Evolutionary conservation across 2,888 invertebrate species (phyloP), one percentile per base, ranked within the genome.

Genomic region (Dryococelus australis): DNA sequence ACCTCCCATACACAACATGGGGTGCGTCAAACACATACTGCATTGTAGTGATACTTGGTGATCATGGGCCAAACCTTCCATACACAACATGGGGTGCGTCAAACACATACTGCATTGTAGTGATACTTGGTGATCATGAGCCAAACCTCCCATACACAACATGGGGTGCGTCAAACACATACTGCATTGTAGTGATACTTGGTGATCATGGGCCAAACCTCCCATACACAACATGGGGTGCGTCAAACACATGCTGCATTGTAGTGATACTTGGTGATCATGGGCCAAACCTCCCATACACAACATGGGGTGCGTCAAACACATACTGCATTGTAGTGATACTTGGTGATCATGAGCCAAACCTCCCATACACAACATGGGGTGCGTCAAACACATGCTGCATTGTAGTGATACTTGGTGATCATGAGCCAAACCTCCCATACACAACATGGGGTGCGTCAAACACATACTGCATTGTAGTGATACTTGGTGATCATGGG

Each of bases 181-280:
- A n/a, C n/a, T n/a, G n/a, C n/a, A n/a, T n/a, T n/a, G n/a, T n/a
- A n/a, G n/a, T n/a, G n/a, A n/a, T n/a, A n/a, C n/a, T n/a, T n/a
- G n/a, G n/a, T n/a, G n/a, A n/a, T n/a, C n/a, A n/a, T n/a, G 88
- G 43, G 47, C 87, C 35, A 88, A 88, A 80, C 86, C 94, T 86
- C 93, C 94, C 4, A 93, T 95, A 87, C 94, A 94, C 84, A 95
- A 95, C 92, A 93, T 95, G 93, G 95, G 95, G 95, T 95, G 26
- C 35, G 79, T 35, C 26, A 79, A 83, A 13, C 20, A 51, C 51
- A 51, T n/a, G n/a, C n/a, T n/a, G n/a, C n/a, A n/a, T n/a, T n/a
- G n/a, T n/a, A n/a, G n/a, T n/a, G n/a, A n/a, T n/a, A n/a, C n/a
- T n/a, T n/a, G n/a, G n/a, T n/a, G n/a, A n/a, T n/a, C n/a, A n/a